Conservation (phyloP, 2,888 invertebrate genomes). For the Ceraclea dissimilis region DNA sequence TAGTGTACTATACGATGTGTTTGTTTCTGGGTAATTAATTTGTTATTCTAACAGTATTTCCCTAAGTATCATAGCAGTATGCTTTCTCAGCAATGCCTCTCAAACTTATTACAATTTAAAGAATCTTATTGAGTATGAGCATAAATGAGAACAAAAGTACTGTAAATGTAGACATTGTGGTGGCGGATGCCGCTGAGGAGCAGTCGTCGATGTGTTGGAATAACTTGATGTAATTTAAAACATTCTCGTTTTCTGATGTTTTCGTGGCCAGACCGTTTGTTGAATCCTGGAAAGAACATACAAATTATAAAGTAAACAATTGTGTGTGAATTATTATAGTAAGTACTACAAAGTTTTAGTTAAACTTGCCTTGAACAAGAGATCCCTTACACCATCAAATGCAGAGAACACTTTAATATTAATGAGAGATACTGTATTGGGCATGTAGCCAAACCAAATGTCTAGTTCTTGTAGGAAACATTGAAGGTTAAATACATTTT, state of each 20-base stretch:
- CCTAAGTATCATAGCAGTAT: too few relatives aligned
- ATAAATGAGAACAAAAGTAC: background rate
- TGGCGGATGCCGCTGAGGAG: conserved; percentile 8
- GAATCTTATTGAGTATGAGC: too few relatives aligned
- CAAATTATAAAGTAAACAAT: background rate
- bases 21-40: too few relatives aligned
- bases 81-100: too few relatives aligned
- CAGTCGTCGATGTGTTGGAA: conserved; percentile 42
- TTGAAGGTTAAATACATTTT: conserved; percentile 33
- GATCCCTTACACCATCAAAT: conserved; percentile 45
- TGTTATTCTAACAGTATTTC: too few relatives aligned
- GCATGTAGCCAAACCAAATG: conserved; percentile 46
- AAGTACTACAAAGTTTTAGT: too few relatives aligned
- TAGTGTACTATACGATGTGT: too few relatives aligned
- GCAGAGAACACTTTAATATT: conserved; percentile 51
- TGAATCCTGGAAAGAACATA: conserved; percentile 37
- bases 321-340: too few relatives aligned
- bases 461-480: conserved; percentile 43
- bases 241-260: conserved; percentile 35
- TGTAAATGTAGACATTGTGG: conserved; percentile 1
- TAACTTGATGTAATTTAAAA: conserved; percentile 50
- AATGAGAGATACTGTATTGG: conserved; percentile 34
- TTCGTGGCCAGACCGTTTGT: conserved; percentile 49
- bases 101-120: too few relatives aligned
- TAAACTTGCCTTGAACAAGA: conserved; percentile 49